Conservation (phyloP, 2,113 vertebrate genomes). For the Corapipo altera region DNA sequence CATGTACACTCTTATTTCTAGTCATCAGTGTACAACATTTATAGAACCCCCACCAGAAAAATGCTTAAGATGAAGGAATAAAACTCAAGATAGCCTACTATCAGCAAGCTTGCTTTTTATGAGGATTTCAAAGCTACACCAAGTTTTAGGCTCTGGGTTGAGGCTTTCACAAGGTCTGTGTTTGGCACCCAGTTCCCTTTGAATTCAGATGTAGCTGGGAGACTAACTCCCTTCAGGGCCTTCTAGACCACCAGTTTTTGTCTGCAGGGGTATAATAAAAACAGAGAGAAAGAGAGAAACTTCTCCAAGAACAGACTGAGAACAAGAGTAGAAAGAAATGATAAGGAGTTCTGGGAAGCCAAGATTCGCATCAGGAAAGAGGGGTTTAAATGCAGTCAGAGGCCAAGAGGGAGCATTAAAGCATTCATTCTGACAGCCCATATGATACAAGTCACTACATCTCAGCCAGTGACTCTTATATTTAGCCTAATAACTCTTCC, state of each 20-base stretch:
- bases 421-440: not conserved
- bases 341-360: not conserved
- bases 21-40: not conserved
- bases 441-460: not conserved
- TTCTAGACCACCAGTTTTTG: not conserved
- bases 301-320: not conserved
- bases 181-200: not conserved
- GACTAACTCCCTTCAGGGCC: not conserved
- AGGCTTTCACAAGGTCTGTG: not conserved
- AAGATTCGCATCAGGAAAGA: not conserved
- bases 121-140: not conserved
- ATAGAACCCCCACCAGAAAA: conserved; percentile 6
- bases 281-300: not conserved
- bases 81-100: not conserved
- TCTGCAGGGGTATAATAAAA: not conserved
- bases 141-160: not conserved
- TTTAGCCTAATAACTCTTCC: not conserved
- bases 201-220: not conserved
- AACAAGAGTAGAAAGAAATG: not conserved
- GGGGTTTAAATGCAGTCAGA: not conserved
- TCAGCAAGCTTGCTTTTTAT: not conserved
- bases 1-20: conserved; percentile 6
- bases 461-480: not conserved
- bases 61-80: not conserved
- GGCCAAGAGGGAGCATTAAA: conserved; percentile 2